Percentiles rank a stretch among this genome's conserved stretches.
Evolutionary conservation across 2,888 invertebrate species (phyloP).

Genomic region (Cerceris ruficornis): DNA sequence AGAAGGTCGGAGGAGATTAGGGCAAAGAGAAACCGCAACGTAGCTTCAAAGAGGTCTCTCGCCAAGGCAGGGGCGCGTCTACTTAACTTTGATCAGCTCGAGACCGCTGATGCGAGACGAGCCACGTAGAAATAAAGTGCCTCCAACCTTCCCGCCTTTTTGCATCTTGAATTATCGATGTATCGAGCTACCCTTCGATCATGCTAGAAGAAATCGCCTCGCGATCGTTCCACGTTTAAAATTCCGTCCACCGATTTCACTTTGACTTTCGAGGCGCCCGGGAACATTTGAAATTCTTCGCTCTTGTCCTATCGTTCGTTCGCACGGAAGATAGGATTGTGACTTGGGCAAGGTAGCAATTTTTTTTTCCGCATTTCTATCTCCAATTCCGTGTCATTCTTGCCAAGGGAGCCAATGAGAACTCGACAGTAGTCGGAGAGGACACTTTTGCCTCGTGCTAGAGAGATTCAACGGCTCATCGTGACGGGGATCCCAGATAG

Average conservation of each 20-base stretch:
- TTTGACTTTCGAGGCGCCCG: too few species aligned
- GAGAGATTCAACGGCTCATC: constrained; percentile 64
- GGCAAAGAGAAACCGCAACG: constrained; percentile 78
- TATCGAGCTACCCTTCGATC: constrained; percentile 12
- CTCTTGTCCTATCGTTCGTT: too few species aligned
- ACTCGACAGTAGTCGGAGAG: constrained; percentile 16
- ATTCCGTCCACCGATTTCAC: too few species aligned
- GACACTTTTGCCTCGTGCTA: constrained; percentile 63
- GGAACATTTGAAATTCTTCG: too few species aligned
- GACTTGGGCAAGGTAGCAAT: too few species aligned
- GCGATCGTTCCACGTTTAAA: too few species aligned
- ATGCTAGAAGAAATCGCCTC: too few species aligned
- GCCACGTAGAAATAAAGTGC: constrained; percentile 67
- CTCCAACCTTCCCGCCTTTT: constrained; percentile 65
- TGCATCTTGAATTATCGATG: constrained; percentile 63
- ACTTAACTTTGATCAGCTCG: constrained; percentile 81
- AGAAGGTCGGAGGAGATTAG: constrained; percentile 72
- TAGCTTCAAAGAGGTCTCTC: constrained; percentile 75
- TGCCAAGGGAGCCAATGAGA: constrained; percentile 3
- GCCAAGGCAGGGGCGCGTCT: constrained; percentile 73
- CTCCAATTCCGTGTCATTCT: not conserved
- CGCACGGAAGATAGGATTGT: too few species aligned
- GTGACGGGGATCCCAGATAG: constrained; percentile 17
- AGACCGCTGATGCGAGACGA: constrained; percentile 78
- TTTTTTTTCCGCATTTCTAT: too few species aligned